Base-by-base conservation (phyloP, 1,140 invertebrate species). In the Subanguina moxae region DNA sequence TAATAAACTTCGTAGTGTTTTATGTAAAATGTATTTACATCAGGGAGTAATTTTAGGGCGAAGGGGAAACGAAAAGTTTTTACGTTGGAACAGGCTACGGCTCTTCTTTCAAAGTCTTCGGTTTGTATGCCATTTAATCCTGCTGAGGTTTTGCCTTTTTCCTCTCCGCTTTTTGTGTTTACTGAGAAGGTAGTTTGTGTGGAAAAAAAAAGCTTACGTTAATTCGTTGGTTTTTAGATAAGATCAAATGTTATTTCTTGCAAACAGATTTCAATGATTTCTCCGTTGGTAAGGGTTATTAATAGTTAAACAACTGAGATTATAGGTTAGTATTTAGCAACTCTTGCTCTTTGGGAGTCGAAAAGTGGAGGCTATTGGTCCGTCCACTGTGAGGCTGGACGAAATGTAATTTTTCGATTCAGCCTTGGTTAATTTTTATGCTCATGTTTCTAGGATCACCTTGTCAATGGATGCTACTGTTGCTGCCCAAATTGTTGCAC, bases 181-280 rank as follows among this genome's bases (percentile, higher is more conserved):
- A 93, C 93, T 1, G 94, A 98, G 85, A 97, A 98, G 86, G 88
- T 89, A 84, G 21, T 21, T 17, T n/a, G 15, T n/a, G n/a, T n/a
- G n/a, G n/a, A n/a, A n/a, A n/a, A n/a, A n/a, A n/a, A n/a, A n/a
- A 66, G 15, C 27, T 64, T 70, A 78, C 48, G 25, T 61, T 1
- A 25, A 19, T 45, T 17, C 3, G 15, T 71, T 27, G 17, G 64
- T 61, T 64, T 82, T 23, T 70, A 89, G 87, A 92, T 97, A 57
- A 88, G 94, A 62, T 97, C 94, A 0, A 86, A 91, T 73, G 92
- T 93, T 7, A 92, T 97, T n/a, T 90, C 90, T 17, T 96, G 93
- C 83, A 97, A 97, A 82, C 92, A 95, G 85, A 90, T 94, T 86
- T 93, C 92, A 0, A 96, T 97, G 92, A 89, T 97, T 0, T 89